phyloP scores from a whole-genome alignment of 1,140 invertebrate genomes.

The Batillaria attramentaria region DNA sequence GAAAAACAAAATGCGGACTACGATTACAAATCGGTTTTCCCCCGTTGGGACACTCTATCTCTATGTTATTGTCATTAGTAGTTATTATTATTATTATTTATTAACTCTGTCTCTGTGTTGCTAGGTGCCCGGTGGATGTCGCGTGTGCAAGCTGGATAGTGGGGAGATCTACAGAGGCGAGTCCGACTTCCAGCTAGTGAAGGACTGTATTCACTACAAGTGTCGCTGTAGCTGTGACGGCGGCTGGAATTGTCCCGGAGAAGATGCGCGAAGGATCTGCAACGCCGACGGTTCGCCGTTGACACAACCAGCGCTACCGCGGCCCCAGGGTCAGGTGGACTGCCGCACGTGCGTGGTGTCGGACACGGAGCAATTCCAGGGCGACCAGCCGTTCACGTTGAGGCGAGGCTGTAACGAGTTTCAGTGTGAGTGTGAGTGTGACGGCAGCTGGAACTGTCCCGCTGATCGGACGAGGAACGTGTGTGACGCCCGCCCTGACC shows the following conservation, averaged over 20 bases:
- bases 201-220: constrained; percentile 49
- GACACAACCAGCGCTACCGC: not conserved
- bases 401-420: constrained; percentile 46
- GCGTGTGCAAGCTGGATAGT: constrained; percentile 43
- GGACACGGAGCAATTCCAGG: constrained; percentile 30
- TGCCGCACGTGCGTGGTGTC: constrained; percentile 25
- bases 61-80: not conserved
- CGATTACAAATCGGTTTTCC: not conserved
- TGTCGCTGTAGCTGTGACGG: constrained; percentile 52
- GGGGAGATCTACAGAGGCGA: constrained; percentile 38
- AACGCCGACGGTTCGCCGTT: constrained; percentile 22
- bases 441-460: constrained; percentile 49
- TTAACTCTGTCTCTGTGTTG: not conserved
- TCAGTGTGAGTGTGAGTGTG: constrained; percentile 54
- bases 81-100: not conserved
- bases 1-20: not conserved
- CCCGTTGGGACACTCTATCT: not conserved
- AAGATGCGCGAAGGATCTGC: constrained; percentile 41
- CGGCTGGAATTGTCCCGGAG: constrained; percentile 45
- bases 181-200: constrained; percentile 44
- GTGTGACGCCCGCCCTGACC: constrained; percentile 22
- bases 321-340: not conserved
- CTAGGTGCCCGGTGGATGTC: constrained; percentile 43
- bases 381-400: constrained; percentile 36
- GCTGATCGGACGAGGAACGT: constrained; percentile 29